Evolutionary conservation across 2,888 invertebrate genomes (phyloP), one percentile per base, ranked within the genome.

Genomic region (Seladonia tumulorum): DNA sequence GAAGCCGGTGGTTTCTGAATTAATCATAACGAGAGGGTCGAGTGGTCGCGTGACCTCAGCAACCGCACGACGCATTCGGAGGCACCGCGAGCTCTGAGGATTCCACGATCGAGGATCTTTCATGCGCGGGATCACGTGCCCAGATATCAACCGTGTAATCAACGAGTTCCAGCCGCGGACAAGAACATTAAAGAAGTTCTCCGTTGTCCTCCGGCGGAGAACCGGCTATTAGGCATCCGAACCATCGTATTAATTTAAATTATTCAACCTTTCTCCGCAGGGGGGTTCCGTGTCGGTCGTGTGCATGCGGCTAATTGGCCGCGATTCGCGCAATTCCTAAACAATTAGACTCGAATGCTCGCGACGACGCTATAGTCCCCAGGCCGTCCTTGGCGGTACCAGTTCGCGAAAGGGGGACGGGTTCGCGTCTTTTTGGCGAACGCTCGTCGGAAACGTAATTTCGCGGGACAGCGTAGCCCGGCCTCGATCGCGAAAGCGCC

Each of bases 171-270:
- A 39, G 45, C 63, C 76, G 47, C 74, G 68, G 39, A 70, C 42
- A 49, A 66, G 77, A 68, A 80, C 80, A 76, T 87, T 82, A 77
- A 86, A 82, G 68, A 80, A 80, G 80, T 82, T 88, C 63, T 47
- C 29, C 57, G 63, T 74, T 70, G 73, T 68, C 63, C 68, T 70
- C 45, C 47, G 73, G 63, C 78, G 42, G 57, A 85, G 25, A 85
- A 79, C 75, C 75, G 75, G 73, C 88, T 89, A 90, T 91, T 88
- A 90, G 87, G 86, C 83, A 90, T 91, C 91, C 88, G 87, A 86
- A 81, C 86, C 83, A 88, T 87, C 88, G 87, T 92, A 92, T 92
- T 91, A 93, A 93, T 92, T 93, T 92, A 90, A 94, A 93, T 94
- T 93, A 93, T 93, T 92, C 92, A 91, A 90, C 85, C 89, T 87